Conservation (phyloP, 1,140 invertebrate species). For the Brachionus rotundiformis region DNA sequence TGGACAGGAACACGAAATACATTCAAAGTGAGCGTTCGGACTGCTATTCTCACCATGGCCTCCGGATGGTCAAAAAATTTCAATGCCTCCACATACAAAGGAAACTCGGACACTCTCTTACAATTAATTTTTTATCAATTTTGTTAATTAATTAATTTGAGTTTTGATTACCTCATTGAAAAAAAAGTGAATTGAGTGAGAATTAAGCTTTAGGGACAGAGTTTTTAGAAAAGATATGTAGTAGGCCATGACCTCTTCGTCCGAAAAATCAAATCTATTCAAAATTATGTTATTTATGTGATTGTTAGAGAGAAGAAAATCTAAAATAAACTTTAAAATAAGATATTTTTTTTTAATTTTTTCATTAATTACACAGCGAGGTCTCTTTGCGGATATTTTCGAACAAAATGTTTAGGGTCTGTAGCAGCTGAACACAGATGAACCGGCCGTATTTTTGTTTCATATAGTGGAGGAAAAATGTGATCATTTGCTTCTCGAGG, state of each 20-base stretch:
- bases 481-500: conserved; percentile 97
- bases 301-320: conserved; percentile 91
- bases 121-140: neutral
- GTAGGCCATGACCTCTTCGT: conserved; percentile 98
- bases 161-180: conserved; percentile 86
- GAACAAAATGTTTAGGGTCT: conserved; percentile 97
- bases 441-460: conserved; percentile 93
- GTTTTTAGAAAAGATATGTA: conserved; percentile 99
- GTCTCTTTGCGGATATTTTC: conserved; percentile 99
- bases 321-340: conserved; percentile 12
- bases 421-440: conserved; percentile 94
- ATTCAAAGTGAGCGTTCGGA: conserved; percentile 92
- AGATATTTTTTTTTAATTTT: conserved; percentile 51
- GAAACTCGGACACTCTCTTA: conserved; percentile 74
- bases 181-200: conserved; percentile 98
- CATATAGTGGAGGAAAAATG: conserved; percentile 95
- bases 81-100: conserved; percentile 95
- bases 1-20: conserved; percentile 74
- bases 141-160: conserved; percentile 31
- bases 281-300: conserved; percentile 99
- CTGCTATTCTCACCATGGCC: conserved; percentile 97
- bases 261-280: conserved; percentile 98
- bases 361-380: conserved; percentile 82
- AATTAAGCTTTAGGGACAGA: conserved; percentile 94
- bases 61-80: conserved; percentile 99